Percentiles rank a stretch among this genome's conserved stretches.
Conservation (phyloP, 2,888 invertebrate species). For the Apodemia hepburni region DNA sequence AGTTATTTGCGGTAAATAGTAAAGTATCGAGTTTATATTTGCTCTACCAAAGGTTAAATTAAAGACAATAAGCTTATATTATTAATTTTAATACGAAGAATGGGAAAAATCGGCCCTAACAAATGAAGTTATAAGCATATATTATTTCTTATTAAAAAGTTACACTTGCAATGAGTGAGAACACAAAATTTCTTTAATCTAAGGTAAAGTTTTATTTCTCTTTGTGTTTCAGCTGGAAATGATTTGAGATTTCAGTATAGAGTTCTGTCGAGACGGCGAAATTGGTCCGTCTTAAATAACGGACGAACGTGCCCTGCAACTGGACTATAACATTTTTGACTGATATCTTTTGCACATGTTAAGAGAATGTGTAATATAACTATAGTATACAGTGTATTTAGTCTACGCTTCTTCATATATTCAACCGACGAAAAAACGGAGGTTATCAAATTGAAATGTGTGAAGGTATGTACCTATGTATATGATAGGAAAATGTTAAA, state of each 20-base stretch:
- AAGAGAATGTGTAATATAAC: neutral
- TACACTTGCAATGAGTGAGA: neutral
- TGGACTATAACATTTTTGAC: constrained; percentile 61
- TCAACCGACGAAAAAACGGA: too few species aligned
- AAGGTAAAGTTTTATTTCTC: constrained; percentile 38
- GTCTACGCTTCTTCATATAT: neutral
- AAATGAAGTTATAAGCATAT: too few species aligned
- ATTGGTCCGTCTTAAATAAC: constrained; percentile 67
- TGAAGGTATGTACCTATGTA: too few species aligned
- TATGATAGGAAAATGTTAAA: too few species aligned
- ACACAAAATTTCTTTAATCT: constrained; percentile 21
- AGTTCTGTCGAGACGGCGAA: constrained; percentile 51
- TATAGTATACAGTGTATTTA: neutral
- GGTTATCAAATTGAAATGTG: too few species aligned
- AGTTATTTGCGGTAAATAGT: too few species aligned
- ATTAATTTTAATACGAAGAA: too few species aligned
- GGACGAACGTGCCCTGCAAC: constrained; percentile 65
- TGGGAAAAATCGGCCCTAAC: too few species aligned
- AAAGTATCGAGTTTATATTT: too few species aligned
- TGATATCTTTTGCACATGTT: constrained; percentile 7
- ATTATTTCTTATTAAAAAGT: constrained; percentile 4
- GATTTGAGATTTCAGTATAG: constrained; percentile 52
- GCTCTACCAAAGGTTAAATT: too few species aligned
- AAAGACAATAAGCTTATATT: too few species aligned
- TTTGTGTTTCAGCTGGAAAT: constrained; percentile 36